phyloP scores from a whole-genome alignment of 2,797 vertebrate species.

The Pagetopsis macropterus region DNA sequence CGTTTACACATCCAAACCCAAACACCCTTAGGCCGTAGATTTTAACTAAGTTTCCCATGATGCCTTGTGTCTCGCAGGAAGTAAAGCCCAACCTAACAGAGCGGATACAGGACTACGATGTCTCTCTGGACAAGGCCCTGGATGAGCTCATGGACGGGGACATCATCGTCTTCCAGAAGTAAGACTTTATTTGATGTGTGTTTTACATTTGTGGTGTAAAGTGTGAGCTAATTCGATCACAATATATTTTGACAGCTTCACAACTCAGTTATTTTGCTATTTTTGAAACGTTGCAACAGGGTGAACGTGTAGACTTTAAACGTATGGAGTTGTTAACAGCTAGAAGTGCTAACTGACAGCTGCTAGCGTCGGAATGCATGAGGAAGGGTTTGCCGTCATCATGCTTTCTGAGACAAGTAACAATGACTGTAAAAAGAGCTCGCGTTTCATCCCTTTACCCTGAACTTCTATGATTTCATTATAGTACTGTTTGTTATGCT shows the following conservation, averaged over 20 bases:
- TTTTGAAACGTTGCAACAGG: not conserved
- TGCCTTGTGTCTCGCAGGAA: constrained; percentile 86
- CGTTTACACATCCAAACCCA: constrained; percentile 1
- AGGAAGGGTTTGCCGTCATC: not conserved
- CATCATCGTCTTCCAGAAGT: constrained; percentile 99
- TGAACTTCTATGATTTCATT: not conserved
- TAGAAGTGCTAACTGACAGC: not conserved
- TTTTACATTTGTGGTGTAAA: not conserved
- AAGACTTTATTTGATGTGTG: constrained; percentile 58
- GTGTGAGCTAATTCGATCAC: not conserved
- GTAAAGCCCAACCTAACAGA: constrained; percentile 99
- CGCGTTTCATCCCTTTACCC: not conserved
- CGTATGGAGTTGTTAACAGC: not conserved
- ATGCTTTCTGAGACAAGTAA: not conserved
- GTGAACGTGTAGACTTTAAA: not conserved
- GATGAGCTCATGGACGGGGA: constrained; percentile 99
- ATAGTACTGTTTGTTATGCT: not conserved
- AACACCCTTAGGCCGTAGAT: not conserved
- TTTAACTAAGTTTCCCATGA: constrained; percentile 14
- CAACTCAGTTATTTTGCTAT: not conserved
- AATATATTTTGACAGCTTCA: not conserved
- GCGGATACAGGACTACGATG: constrained; percentile 99
- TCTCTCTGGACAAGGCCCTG: constrained; percentile 99
- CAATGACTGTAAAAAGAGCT: not conserved
- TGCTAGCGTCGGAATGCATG: not conserved